Conservation (phyloP, 2,113 vertebrate genomes). For the Cynoglossus semilaevis region DNA sequence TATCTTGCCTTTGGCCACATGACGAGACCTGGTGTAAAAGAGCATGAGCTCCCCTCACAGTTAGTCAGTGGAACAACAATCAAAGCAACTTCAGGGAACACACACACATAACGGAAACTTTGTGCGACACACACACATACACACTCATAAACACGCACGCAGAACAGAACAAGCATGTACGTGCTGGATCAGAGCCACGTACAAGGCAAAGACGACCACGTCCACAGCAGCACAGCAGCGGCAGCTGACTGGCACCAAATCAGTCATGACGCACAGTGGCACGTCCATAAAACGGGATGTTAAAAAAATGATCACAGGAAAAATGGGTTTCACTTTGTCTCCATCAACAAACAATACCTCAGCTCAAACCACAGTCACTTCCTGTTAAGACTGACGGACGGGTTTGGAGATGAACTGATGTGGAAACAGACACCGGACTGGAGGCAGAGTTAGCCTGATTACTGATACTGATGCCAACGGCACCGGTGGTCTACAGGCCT, state of each 20-base stretch:
- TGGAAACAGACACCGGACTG: neutral
- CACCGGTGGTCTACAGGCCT: conserved; percentile 28
- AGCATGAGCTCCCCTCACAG: conserved; percentile 80
- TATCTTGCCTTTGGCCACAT: conserved; percentile 69
- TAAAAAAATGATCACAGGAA: conserved; percentile 3
- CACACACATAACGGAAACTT: conserved; percentile 58
- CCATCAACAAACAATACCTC: neutral
- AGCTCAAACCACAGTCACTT: conserved; percentile 24
- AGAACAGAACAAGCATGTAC: conserved; percentile 35
- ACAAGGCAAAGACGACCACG: conserved; percentile 8
- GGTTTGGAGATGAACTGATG: conserved; percentile 28
- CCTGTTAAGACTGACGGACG: conserved; percentile 19
- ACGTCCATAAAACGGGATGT: neutral
- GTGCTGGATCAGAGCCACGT: conserved; percentile 12
- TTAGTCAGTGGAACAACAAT: conserved; percentile 64
- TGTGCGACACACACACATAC: conserved; percentile 37
- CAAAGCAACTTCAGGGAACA: conserved; percentile 59
- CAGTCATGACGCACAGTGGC: conserved; percentile 26
- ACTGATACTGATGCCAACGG: conserved; percentile 28
- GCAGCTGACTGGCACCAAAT: conserved; percentile 19
- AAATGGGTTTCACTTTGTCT: neutral
- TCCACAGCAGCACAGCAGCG: conserved; percentile 13
- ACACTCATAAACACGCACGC: conserved; percentile 5
- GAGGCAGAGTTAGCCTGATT: conserved; percentile 31
- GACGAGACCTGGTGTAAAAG: conserved; percentile 69